phyloP scores from a whole-genome alignment of 2,888 invertebrate species.

The Pristionchus japonicus region DNA sequence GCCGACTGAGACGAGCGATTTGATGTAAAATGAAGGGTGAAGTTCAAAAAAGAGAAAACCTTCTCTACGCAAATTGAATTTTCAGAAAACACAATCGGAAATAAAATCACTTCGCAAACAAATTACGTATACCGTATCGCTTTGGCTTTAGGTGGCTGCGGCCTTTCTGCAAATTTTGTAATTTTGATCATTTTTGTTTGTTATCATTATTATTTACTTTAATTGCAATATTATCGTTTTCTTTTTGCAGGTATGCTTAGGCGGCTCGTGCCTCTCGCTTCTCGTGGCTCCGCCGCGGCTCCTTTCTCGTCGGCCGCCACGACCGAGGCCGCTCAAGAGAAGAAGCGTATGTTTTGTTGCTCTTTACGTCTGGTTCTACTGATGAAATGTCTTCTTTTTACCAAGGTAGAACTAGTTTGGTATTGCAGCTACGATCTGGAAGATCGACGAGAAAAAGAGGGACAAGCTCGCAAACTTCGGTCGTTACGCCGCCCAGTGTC shows the following conservation, averaged over 20 bases:
- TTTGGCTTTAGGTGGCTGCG: too few species aligned
- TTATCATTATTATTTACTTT: background rate
- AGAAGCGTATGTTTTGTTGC: constrained; percentile 41
- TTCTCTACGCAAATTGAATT: background rate
- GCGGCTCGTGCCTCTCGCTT: constrained; percentile 32
- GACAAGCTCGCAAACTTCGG: constrained; percentile 81
- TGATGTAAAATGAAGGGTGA: background rate
- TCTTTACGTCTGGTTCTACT: too few species aligned
- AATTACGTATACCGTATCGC: background rate
- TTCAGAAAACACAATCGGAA: background rate
- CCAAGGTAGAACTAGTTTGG: too few species aligned
- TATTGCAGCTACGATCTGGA: constrained; percentile 69
- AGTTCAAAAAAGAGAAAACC: background rate
- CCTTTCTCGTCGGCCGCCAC: constrained; percentile 30
- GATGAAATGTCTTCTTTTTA: too few species aligned
- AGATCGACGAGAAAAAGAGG: constrained; percentile 68
- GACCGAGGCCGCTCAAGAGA: constrained; percentile 36
- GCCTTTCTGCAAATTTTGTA: background rate
- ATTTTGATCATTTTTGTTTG: background rate
- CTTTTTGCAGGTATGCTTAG: constrained; percentile 40
- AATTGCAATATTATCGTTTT: background rate
- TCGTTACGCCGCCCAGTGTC: constrained; percentile 90
- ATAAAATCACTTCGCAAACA: background rate
- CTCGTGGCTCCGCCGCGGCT: constrained; percentile 42
- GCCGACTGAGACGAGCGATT: constrained; percentile 15